These are phyloP conservation scores for Drosophila phalerata DNA, from an alignment of 2,888 invertebrate species.

Conservation along the genomic window DNA sequence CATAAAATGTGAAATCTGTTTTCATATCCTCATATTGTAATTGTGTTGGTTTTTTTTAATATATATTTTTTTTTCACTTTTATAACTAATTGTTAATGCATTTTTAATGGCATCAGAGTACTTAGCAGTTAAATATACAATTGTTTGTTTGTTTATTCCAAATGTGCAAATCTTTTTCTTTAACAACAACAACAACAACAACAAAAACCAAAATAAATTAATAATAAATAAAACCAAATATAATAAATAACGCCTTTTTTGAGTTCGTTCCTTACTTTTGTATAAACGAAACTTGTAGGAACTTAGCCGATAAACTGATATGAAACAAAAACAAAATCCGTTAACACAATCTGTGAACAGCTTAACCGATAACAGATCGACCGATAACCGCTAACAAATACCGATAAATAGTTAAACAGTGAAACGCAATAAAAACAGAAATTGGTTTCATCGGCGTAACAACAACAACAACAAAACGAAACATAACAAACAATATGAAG, in stretches of 20 bases:
- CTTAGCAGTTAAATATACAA: conserved; percentile 52
- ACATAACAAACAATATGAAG: conserved; percentile 32
- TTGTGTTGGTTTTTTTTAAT: conserved; percentile 29
- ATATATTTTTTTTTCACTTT: conserved; percentile 11
- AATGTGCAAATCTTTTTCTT: conserved; percentile 28
- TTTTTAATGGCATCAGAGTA: conserved; percentile 29
- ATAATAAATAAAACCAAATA: background rate
- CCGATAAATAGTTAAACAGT: conserved; percentile 37
- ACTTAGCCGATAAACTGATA: conserved; percentile 45
- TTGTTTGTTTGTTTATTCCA: conserved; percentile 51
- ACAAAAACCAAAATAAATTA: conserved; percentile 5
- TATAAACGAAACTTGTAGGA: conserved; percentile 82
- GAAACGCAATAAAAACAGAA: conserved; percentile 52
- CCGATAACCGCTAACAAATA: conserved; percentile 38
- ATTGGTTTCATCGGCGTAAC: conserved; percentile 61
- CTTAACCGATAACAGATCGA: conserved; percentile 22
- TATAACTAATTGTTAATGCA: conserved; percentile 42
- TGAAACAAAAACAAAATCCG: conserved; percentile 6
- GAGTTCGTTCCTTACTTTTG: conserved; percentile 59
- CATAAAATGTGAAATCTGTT: conserved; percentile 5
- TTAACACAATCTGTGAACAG: conserved; percentile 38
- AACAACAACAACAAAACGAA: conserved; percentile 11
- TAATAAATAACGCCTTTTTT: conserved; percentile 57
- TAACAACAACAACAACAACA: conserved; percentile 2
- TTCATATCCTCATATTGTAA: conserved; percentile 11